Base-by-base conservation (phyloP, 2,888 invertebrate genomes). In the Agrilus cyanescens region DNA sequence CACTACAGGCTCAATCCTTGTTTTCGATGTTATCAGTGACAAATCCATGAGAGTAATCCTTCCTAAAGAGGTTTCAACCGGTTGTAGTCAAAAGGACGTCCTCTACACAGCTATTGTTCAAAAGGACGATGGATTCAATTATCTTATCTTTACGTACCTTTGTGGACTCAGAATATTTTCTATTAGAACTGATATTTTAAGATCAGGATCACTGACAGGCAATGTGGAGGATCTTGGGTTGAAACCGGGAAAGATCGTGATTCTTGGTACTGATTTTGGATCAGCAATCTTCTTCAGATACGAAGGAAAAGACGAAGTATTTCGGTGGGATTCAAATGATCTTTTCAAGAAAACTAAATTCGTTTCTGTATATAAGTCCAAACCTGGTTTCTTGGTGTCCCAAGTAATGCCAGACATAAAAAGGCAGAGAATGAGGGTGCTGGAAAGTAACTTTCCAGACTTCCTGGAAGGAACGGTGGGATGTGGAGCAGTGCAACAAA, bases 381-480 rank as follows among this genome's bases (percentile, higher is more conserved):
- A 64, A 10, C 63, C 66, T 34, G 75, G 74, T 51, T 66, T 69
- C 43, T 57, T 79, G 55, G 71, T 75, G 12, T 79, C 78, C 10
- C 75, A 77, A 47, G 76, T 73, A 0, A 59, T 75, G 31, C 69
- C 77, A 8, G 79, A 77, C 53, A 70, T 72, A 54, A 71, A 68
- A 50, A 66, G 71, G 35, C 68, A 70, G 37, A 65, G 70, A 40
- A 76, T 79, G 70, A 66, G 78, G 38, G 71, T 74, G 1, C 57
- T 79, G 46, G 75, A 78, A 55, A 76, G 76, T 52, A 79, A 78
- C 59, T 79, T 78, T 60, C 74, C 72, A 2, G 78, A 78, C 62
- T 80, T 69, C 53, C 71, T 79, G 58, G 70, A 73, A 47, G 72
- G 73, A 48, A 74, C 72, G 14, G 73, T 77, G 32, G 79, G 78